These are phyloP conservation scores for Engraulis encrasicolus DNA, from an alignment of 2,113 vertebrate species.

Conservation along the genomic window DNA sequence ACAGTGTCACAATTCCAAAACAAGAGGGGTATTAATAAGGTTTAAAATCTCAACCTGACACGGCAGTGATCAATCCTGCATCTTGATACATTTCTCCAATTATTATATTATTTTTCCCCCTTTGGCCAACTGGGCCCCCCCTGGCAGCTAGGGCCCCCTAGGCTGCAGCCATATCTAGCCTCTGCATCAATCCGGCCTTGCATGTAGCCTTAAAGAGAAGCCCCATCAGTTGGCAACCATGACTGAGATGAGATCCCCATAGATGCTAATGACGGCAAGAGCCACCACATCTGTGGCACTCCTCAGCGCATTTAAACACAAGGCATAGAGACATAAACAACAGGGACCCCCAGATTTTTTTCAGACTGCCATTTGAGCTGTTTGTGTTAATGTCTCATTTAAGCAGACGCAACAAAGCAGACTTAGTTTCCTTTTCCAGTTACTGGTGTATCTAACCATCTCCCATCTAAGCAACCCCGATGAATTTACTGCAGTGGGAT, in stretches of 20 bases:
- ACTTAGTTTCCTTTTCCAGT: neutral
- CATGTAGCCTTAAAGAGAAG: no score
- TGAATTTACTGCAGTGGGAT: neutral
- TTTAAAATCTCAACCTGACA: no score
- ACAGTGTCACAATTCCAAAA: no score
- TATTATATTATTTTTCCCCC: no score
- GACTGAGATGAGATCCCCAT: neutral
- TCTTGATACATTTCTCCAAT: no score
- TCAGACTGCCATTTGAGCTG: neutral
- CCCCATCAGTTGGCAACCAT: neutral
- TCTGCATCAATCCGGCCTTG: no score
- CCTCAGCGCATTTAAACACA: neutral
- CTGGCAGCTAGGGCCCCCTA: no score
- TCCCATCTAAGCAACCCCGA: no score
- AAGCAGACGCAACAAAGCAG: neutral
- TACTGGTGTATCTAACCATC: neutral
- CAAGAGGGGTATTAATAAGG: no score
- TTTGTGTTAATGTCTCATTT: neutral
- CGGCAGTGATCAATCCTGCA: no score
- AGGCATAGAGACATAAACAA: neutral
- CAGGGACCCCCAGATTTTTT: neutral
- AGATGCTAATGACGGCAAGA: neutral
- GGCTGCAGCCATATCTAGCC: no score
- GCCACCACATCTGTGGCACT: neutral
- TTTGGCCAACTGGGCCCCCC: no score